Evolutionary conservation across 2,888 invertebrate genomes (phyloP), one percentile per base, ranked within the genome.

Genomic region (Campoplex capitator): DNA sequence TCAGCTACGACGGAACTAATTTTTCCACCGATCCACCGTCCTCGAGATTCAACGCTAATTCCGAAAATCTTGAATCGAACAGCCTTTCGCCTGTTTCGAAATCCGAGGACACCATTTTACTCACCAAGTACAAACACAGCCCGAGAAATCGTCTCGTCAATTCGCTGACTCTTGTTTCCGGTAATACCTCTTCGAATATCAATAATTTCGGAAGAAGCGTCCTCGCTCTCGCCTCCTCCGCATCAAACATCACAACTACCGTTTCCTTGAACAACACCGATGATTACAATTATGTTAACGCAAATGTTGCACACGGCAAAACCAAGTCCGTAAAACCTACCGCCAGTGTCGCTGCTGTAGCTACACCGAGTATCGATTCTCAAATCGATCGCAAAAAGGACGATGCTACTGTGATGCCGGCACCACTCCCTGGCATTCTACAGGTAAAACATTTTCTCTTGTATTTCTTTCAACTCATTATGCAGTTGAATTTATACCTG

Each of bases 61-160:
- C 48, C 23, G 78, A 83, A 28, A 45, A 38, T 35, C 51, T 62
- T 7, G 71, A 80, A 23, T 88, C 80, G 16, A 90, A 90, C 58
- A 92, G 94, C 35, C 95, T 97, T 51, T 94, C 97, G 75, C 97
- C 97, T 6, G 97, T 97, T 0, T 97, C 97, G 0, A 96, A 97
- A 74, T 98, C 97, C 88, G 98, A 98, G 92, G 98, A 98, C 91
- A 97, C 97, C 0, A 94, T 98, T 8, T 95, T 96, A 0, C 94
- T 95, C 93, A 95, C 89, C 92, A 95, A 94, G 83, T 93, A 94
- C 89, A 93, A 93, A 65, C 92, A 94, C 83, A 91, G 92, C 0
- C 96, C 96, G 73, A 95, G 95, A 67, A 94, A 94, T 77, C 95
- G 96, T 87, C 95, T 96, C 3, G 96, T 76, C 6, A 87, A 78